Conservation (phyloP, 2,888 invertebrate species). For the Heliconius cydno region DNA sequence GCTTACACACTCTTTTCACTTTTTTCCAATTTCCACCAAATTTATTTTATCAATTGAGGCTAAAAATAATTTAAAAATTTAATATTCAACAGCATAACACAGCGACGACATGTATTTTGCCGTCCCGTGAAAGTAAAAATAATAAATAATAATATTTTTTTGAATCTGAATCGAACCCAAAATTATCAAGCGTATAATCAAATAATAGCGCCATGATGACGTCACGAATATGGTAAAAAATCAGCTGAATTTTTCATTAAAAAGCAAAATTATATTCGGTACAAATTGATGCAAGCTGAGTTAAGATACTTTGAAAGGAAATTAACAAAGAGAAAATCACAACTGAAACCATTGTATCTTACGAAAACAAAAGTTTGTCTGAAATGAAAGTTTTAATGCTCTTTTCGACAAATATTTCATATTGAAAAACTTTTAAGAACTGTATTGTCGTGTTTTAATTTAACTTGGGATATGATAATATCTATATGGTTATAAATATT, state of each 20-base stretch:
- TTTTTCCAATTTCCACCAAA: neutral
- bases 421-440: conserved; percentile 18
- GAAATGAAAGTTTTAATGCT: conserved; percentile 21
- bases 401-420: conserved; percentile 15
- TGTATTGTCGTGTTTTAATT: neutral
- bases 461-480: neutral
- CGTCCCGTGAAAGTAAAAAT: neutral
- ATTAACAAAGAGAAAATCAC: conserved; percentile 9
- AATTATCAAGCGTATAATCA: neutral
- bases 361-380: conserved; percentile 24
- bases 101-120: neutral
- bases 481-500: conserved; percentile 1
- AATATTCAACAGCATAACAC: neutral
- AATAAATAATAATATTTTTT: neutral
- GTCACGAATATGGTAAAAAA: neutral
- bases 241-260: neutral
- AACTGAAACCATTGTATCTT: neutral
- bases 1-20: too few species aligned
- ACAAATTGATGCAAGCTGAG: neutral
- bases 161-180: neutral
- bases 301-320: conserved; percentile 10
- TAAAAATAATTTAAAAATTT: neutral
- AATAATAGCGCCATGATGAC: too few species aligned
- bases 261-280: neutral
- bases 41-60: neutral